Percentiles rank a stretch among this genome's conserved stretches.
Evolutionary conservation across 92 coral and sea anemone genomes (phyloP).

Genomic region (Nematostella vectensis): DNA sequence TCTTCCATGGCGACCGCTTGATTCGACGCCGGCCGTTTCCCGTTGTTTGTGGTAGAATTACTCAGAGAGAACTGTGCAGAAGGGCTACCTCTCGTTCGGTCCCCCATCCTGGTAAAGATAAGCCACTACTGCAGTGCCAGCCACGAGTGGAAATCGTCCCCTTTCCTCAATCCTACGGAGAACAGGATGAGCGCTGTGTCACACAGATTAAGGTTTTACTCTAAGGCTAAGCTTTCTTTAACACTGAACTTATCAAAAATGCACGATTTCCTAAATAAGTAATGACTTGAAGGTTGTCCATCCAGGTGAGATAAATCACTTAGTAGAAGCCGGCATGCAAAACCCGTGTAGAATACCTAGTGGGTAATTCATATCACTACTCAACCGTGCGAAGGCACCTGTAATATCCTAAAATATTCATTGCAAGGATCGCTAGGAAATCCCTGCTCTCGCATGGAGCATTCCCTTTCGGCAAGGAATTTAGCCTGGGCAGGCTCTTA

Average conservation of each 20-base stretch:
- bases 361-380: slow-evolving; percentile 73
- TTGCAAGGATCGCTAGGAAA: slow-evolving; percentile 33
- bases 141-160: no score
- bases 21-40: slow-evolving; percentile 2
- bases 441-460: slow-evolving; percentile 23
- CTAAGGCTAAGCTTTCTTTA: slow-evolving; percentile 8
- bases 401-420: slow-evolving; percentile 70
- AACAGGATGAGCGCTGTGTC: slow-evolving; percentile 1
- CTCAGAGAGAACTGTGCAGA: slow-evolving; percentile 27
- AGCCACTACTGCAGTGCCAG: no score
- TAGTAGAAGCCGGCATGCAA: slow-evolving; percentile 25
- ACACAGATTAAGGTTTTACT: slow-evolving; percentile 2
- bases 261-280: slow-evolving; percentile 39
- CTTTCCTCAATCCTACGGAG: no score
- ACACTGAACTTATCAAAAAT: slow-evolving; percentile 40
- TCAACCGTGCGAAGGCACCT: slow-evolving; percentile 80
- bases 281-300: slow-evolving; percentile 17
- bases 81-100: slow-evolving; percentile 25
- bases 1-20: slow-evolving; percentile 57
- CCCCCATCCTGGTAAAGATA: slow-evolving; percentile 22
- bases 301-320: slow-evolving; percentile 74
- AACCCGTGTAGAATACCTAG: slow-evolving; percentile 10
- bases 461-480: neutral
- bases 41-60: slow-evolving; percentile 4
- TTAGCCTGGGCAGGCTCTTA: no score